Percentiles rank a stretch among this genome's conserved stretches.
These are phyloP conservation scores for Philopedon plagiatum DNA, from an alignment of 2,888 invertebrate species.

Conservation along the genomic window DNA sequence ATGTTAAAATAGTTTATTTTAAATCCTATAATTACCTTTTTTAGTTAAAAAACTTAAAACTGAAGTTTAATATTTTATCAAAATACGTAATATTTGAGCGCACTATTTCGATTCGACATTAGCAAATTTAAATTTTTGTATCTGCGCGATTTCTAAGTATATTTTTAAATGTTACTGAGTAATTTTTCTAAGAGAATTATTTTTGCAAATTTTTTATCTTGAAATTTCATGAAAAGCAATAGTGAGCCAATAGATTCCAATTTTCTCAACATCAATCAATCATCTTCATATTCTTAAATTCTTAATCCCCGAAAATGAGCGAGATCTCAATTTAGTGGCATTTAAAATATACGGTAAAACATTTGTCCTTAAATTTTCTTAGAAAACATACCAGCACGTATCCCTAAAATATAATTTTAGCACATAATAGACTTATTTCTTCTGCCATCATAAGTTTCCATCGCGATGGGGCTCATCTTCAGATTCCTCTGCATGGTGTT, in stretches of 20 bases:
- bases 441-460: slow-evolving; percentile 13
- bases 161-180: background rate
- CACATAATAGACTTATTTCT: slow-evolving; percentile 15
- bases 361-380: too few species aligned
- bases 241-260: too few species aligned
- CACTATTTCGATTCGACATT: slow-evolving; percentile 26
- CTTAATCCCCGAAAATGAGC: too few species aligned
- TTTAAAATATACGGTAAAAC: too few species aligned
- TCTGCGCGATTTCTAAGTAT: background rate
- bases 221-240: too few species aligned
- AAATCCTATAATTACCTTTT: background rate
- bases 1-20: background rate
- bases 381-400: slow-evolving; percentile 9
- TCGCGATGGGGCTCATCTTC: slow-evolving; percentile 63
- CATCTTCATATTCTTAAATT: too few species aligned
- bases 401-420: slow-evolving; percentile 7
- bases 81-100: slow-evolving; percentile 29
- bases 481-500: slow-evolving; percentile 71
- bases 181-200: slow-evolving; percentile 5
- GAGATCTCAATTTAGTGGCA: too few species aligned
- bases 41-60: background rate
- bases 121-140: slow-evolving; percentile 3
- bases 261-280: too few species aligned
- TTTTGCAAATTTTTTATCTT: background rate
- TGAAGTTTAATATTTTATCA: slow-evolving; percentile 18